Conservation (phyloP, 2,797 vertebrate species). For the Aselliscus stoliczkanus region DNA sequence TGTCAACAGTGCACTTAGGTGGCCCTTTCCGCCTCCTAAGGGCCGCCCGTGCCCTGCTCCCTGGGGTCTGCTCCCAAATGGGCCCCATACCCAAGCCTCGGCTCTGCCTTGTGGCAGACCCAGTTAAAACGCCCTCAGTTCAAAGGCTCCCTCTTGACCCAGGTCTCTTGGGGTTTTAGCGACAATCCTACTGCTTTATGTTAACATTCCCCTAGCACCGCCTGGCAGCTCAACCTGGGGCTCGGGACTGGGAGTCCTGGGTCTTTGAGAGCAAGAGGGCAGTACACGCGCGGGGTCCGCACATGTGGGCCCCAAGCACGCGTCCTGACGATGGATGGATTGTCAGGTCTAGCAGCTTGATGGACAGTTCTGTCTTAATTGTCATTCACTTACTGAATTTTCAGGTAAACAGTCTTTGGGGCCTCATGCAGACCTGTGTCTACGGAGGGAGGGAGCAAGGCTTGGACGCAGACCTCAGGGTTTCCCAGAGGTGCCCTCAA, state of each 20-base stretch:
- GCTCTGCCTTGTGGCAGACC: not conserved
- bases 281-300: fast-evolving
- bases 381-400: not conserved
- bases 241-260: too few species aligned
- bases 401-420: not conserved
- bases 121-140: not conserved
- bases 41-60: not conserved
- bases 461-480: not conserved
- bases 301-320: fast-evolving
- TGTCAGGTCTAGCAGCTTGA: not conserved
- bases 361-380: not conserved
- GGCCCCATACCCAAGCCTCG: not conserved
- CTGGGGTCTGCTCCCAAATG: not conserved
- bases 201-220: fast-evolving
- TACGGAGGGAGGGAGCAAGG: not conserved
- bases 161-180: not conserved
- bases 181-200: not conserved
- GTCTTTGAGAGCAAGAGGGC: too few species aligned
- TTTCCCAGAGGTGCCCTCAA: not conserved
- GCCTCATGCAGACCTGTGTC: not conserved
- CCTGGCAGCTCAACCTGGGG: fast-evolving
- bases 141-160: not conserved
- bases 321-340: fast-evolving
- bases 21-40: not conserved
- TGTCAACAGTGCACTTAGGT: fast-evolving